phyloP scores from a whole-genome alignment of 2,797 vertebrate genomes.

The Hephaestus fuliginosus region DNA sequence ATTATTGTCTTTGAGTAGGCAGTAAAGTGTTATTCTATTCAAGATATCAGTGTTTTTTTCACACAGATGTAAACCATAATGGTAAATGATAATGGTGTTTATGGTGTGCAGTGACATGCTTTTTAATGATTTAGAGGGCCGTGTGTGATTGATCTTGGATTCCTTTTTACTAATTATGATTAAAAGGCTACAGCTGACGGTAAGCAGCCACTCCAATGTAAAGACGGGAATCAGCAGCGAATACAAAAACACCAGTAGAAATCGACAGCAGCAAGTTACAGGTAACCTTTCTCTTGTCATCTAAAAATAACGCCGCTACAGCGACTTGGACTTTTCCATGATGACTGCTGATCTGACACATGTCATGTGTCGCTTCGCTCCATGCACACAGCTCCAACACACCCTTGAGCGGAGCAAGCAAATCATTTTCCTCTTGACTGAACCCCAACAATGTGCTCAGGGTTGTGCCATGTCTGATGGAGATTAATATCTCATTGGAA shows the following conservation, averaged over 20 bases:
- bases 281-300: constrained; percentile 2
- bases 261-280: not conserved
- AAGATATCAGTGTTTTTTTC: constrained; percentile 11
- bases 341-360: constrained; percentile 41
- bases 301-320: constrained; percentile 24
- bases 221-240: not conserved
- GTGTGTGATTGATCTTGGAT: not conserved
- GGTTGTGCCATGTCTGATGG: constrained; percentile 65
- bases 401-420: constrained; percentile 47
- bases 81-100: not conserved
- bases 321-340: constrained; percentile 19
- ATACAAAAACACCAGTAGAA: not conserved
- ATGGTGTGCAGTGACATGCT: constrained; percentile 2
- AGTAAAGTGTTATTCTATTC: constrained; percentile 20
- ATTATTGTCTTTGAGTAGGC: not conserved
- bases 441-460: constrained; percentile 63
- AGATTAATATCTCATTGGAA: constrained; percentile 80
- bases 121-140: not conserved
- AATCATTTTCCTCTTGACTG: constrained; percentile 75
- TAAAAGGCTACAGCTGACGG: constrained; percentile 4
- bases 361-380: constrained; percentile 23
- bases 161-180: not conserved
- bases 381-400: constrained; percentile 14
- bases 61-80: constrained; percentile 5
- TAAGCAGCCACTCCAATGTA: not conserved